These are phyloP conservation scores for Pagrus major DNA, from an alignment of 2,113 vertebrate genomes.

Conservation along the genomic window DNA sequence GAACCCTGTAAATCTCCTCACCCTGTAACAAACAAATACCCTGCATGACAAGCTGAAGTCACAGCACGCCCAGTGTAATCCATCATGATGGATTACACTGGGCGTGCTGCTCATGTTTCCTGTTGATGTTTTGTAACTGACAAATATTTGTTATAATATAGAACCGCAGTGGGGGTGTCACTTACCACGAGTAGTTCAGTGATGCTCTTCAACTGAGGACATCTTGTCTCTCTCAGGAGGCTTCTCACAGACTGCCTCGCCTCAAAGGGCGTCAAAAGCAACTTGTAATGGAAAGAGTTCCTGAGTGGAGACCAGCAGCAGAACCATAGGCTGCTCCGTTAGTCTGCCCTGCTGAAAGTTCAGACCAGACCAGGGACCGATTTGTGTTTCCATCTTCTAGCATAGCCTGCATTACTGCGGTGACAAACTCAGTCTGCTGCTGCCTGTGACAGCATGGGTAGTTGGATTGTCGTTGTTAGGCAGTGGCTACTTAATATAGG, in stretches of 20 bases:
- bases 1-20: constrained; percentile 3
- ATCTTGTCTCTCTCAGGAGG: background rate
- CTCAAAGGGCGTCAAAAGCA: background rate
- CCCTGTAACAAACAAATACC: background rate
- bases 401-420: too few relatives aligned
- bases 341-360: too few relatives aligned
- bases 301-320: too few relatives aligned
- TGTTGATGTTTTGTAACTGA: background rate
- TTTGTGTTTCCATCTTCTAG: too few relatives aligned
- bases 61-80: constrained; percentile 20
- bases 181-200: background rate
- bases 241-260: background rate
- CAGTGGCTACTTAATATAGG: too few relatives aligned
- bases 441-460: too few relatives aligned
- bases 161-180: background rate
- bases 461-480: too few relatives aligned
- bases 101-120: constrained; percentile 3
- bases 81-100: background rate
- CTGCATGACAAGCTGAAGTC: background rate
- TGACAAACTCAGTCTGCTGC: too few relatives aligned
- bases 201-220: background rate
- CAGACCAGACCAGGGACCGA: too few relatives aligned
- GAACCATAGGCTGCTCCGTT: too few relatives aligned
- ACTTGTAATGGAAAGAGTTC: background rate
- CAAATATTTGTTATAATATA: background rate